Percentiles rank a stretch among this genome's conserved stretches.
Conservation (phyloP, 1,140 invertebrate species). For the Pachypeltis micranthus region DNA sequence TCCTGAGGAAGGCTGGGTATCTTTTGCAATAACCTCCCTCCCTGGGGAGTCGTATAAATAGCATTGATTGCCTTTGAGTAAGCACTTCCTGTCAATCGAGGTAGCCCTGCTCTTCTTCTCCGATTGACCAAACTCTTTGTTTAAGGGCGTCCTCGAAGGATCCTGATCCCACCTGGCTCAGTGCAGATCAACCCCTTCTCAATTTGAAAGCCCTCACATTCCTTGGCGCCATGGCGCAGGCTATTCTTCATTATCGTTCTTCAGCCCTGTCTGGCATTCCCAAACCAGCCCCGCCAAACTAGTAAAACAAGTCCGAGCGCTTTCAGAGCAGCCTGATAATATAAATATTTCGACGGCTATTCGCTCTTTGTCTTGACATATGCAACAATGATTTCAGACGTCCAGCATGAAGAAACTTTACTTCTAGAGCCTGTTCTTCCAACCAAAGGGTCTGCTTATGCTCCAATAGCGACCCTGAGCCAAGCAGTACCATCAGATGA, state of each 20-base stretch:
- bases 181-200: too few species aligned
- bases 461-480: background rate
- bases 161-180: too few species aligned
- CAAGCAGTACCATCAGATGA: background rate
- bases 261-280: background rate
- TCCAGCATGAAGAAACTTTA: background rate
- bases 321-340: background rate
- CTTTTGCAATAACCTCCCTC: too few species aligned
- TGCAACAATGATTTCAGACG: background rate
- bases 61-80: too few species aligned
- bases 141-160: too few species aligned
- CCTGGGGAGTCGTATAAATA: too few species aligned
- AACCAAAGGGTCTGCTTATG: background rate
- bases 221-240: too few species aligned
- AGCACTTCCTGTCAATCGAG: too few species aligned
- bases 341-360: background rate
- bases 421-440: background rate
- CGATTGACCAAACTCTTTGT: too few species aligned
- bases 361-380: background rate
- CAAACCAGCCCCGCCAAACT: background rate
- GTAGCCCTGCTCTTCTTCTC: too few species aligned
- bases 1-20: too few species aligned
- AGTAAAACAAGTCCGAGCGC: background rate
- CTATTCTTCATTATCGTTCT: background rate
- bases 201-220: too few species aligned